A percentile compares a stretch with the other conserved stretches of the same genome.
Evolutionary conservation across 1,140 invertebrate species (phyloP).

Genomic region (Meloidogyne hapla): DNA sequence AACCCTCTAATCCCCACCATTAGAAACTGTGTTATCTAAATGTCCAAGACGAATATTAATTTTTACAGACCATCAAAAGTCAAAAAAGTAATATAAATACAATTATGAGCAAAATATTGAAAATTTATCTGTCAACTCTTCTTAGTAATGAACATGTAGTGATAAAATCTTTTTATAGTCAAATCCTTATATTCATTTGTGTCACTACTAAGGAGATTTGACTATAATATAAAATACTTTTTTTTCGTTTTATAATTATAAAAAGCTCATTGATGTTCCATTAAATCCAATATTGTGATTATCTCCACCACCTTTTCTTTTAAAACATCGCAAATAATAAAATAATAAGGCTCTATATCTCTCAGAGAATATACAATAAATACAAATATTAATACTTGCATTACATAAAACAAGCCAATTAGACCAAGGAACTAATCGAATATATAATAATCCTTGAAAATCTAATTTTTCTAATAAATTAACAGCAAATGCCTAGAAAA

Average conservation of each 20-base stretch:
- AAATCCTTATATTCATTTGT: no score
- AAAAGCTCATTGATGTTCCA: constrained; percentile 27
- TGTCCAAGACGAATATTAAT: no score
- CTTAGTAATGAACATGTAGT: no score
- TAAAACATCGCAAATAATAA: constrained; percentile 54
- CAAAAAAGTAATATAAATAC: no score
- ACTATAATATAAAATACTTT: no score
- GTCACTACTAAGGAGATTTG: no score
- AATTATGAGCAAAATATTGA: no score
- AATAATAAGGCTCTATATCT: constrained; percentile 57
- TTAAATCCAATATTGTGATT: constrained; percentile 23
- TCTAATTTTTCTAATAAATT: constrained; percentile 60
- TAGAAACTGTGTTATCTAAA: no score
- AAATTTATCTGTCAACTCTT: no score
- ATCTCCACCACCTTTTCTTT: constrained; percentile 21
- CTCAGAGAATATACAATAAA: constrained; percentile 63
- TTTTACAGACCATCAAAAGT: no score
- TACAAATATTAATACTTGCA: constrained; percentile 59
- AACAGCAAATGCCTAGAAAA: constrained; percentile 57
- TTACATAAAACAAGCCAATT: constrained; percentile 56
- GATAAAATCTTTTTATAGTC: no score
- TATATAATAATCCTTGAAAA: constrained; percentile 45
- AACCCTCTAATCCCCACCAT: no score
- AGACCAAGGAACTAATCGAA: constrained; percentile 52
- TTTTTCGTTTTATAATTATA: constrained; percentile 5